A percentile compares a stretch with the other conserved stretches of the same genome.
phyloP scores from a whole-genome alignment of 2,888 invertebrate species.

The Ptilodon capucinus region DNA sequence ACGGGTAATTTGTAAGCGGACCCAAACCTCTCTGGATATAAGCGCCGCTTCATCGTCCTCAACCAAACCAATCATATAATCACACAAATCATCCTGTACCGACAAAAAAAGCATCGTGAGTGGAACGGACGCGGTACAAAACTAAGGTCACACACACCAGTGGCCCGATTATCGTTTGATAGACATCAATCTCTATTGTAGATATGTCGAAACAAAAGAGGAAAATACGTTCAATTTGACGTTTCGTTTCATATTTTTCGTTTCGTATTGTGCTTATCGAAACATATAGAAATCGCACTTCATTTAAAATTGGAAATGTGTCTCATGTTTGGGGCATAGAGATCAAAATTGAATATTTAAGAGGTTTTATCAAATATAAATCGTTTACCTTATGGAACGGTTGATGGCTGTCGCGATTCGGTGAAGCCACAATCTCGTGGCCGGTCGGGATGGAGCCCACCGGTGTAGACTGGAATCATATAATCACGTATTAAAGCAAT shows the following conservation, averaged over 20 bases:
- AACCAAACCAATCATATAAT: conserved; percentile 82
- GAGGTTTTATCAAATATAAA: background rate
- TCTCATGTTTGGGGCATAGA: background rate
- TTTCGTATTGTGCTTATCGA: too few species aligned
- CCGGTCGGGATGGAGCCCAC: conserved; percentile 96
- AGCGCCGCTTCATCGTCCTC: conserved; percentile 82
- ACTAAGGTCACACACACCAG: too few species aligned
- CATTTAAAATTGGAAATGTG: too few species aligned
- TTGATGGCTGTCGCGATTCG: conserved; percentile 93
- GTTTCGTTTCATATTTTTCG: too few species aligned
- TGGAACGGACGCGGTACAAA: too few species aligned
- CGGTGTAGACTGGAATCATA: conserved; percentile 91
- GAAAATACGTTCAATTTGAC: too few species aligned
- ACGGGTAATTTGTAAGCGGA: conserved; percentile 36
- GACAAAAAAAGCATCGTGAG: conserved; percentile 65
- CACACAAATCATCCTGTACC: conserved; percentile 81
- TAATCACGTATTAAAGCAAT: too few species aligned
- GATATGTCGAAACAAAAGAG: too few species aligned
- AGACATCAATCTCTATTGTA: too few species aligned
- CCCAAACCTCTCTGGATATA: conserved; percentile 77
- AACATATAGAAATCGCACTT: too few species aligned
- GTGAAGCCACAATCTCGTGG: conserved; percentile 95
- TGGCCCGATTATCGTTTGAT: too few species aligned
- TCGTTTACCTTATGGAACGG: conserved; percentile 88
- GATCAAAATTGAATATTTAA: background rate